A percentile compares a stretch with the other conserved stretches of the same genome.
Evolutionary conservation across 37 sponge, comb jelly and placozoan genomes (phyloP).

Genomic region (Aphrocallistes beatrix): DNA sequence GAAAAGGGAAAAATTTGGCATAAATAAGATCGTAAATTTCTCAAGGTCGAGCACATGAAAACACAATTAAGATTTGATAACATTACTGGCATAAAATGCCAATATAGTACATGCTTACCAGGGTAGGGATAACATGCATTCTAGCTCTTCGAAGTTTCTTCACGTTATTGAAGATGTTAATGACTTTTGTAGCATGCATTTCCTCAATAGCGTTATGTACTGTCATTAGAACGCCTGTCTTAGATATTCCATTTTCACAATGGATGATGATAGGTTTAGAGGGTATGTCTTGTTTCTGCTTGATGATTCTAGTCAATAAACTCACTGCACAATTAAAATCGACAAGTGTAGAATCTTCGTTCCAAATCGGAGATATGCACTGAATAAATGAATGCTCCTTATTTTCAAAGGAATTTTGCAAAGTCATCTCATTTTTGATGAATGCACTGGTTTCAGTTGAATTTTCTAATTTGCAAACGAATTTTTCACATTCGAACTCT

Average conservation of each 20-base stretch:
- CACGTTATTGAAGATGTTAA: too few relatives aligned
- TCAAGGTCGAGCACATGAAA: too few relatives aligned
- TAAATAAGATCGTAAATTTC: too few relatives aligned
- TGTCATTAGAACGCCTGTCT: neutral
- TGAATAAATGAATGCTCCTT: too few relatives aligned
- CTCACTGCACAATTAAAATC: neutral
- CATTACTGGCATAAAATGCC: too few relatives aligned
- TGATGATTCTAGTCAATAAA: neutral
- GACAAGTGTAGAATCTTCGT: neutral
- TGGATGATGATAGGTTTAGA: neutral
- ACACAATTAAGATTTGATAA: too few relatives aligned
- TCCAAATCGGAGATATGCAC: neutral
- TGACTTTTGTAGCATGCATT: too few relatives aligned
- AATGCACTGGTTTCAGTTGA: neutral
- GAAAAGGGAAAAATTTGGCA: too few relatives aligned
- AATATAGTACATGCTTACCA: too few relatives aligned
- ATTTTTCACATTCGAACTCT: neutral
- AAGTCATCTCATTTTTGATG: neutral
- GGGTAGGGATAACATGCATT: too few relatives aligned
- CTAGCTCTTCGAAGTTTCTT: too few relatives aligned
- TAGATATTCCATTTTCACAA: neutral
- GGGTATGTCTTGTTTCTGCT: neutral
- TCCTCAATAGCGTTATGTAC: neutral
- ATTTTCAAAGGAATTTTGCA: neutral
- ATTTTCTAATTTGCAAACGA: neutral